These are phyloP conservation scores for Ceramica pisi DNA, from an alignment of 2,888 invertebrate species.

Conservation along the genomic window DNA sequence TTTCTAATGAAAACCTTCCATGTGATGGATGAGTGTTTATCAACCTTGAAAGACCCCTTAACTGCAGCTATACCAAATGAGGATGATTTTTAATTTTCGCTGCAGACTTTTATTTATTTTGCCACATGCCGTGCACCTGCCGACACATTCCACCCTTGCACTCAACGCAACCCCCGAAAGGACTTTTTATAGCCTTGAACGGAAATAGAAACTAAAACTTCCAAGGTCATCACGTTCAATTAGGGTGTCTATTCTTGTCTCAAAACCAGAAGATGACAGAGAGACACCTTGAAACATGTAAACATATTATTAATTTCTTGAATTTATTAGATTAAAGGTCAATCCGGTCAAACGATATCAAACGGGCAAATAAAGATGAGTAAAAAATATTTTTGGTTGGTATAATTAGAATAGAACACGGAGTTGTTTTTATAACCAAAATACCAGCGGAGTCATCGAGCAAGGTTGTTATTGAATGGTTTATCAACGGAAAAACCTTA, in stretches of 20 bases:
- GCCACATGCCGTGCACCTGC: conserved; percentile 38
- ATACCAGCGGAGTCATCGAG: conserved; percentile 27
- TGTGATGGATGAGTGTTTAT: background rate
- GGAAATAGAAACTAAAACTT: background rate
- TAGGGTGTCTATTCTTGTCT: conserved; percentile 11
- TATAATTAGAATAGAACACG: conserved; percentile 41
- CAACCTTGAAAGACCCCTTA: background rate
- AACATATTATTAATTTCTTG: conserved; percentile 7
- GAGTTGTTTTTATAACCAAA: conserved; percentile 25
- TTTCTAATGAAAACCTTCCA: conserved; percentile 19
- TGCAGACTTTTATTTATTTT: conserved; percentile 17
- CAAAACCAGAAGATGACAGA: conserved; percentile 14
- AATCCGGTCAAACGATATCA: conserved; percentile 35
- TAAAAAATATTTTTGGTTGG: conserved; percentile 21
- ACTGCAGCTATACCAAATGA: background rate
- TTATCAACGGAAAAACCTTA: conserved; percentile 57
- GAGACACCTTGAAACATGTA: conserved; percentile 25
- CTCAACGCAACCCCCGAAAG: background rate
- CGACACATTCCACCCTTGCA: conserved; percentile 20
- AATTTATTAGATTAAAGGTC: conserved; percentile 32
- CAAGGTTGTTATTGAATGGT: conserved; percentile 47
- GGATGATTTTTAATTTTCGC: background rate
- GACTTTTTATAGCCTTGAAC: conserved; percentile 19
- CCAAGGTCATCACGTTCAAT: conserved; percentile 33
- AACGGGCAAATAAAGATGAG: conserved; percentile 27